Conservation (phyloP, 30 jellyfish, hydroid and myxozoan species). For the Phacellophora camtschatica region DNA sequence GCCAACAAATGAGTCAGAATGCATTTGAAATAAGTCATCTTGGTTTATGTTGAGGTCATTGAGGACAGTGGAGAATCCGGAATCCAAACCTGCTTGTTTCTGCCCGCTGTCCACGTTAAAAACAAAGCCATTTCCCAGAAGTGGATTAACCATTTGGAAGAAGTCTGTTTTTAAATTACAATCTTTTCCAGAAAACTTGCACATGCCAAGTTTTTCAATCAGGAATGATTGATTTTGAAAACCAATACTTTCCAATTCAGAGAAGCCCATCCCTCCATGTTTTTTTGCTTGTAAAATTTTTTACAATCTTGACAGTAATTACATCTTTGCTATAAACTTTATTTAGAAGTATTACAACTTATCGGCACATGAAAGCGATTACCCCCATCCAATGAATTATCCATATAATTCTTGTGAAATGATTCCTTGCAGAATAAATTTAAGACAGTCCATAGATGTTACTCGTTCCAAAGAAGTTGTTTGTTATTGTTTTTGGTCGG, state of each 20-base stretch:
- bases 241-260: background rate
- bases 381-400: background rate
- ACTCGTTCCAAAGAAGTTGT: background rate
- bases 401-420: conserved; percentile 4
- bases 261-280: background rate
- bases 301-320: background rate
- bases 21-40: background rate
- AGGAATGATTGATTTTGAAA: background rate
- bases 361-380: background rate
- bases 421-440: conserved; percentile 3
- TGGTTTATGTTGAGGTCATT: conserved; percentile 4
- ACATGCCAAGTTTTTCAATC: background rate
- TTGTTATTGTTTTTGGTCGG: background rate
- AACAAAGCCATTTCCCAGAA: conserved; percentile 20
- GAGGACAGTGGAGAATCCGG: conserved; percentile 8
- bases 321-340: background rate
- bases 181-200: background rate
- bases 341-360: background rate
- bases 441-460: conserved; percentile 24
- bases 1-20: background rate
- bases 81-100: background rate
- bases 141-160: background rate
- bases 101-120: background rate
- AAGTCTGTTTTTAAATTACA: conserved; percentile 3
- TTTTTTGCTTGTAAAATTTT: background rate